These are phyloP conservation scores for Leptonema lineaticorne DNA, from an alignment of 1,140 invertebrate species.

Conservation along the genomic window DNA sequence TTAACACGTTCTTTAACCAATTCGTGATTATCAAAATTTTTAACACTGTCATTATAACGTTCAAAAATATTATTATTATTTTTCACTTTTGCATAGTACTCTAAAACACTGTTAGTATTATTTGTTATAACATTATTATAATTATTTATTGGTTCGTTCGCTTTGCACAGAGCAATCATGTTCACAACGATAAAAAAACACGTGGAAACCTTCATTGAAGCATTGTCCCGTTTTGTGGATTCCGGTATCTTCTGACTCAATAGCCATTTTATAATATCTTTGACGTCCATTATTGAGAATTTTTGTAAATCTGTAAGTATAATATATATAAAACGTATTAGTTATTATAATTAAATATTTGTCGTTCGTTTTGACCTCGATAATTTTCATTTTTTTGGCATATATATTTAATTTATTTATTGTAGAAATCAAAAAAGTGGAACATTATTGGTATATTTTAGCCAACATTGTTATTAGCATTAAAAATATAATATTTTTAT, in stretches of 20 bases:
- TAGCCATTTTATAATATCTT: conserved; percentile 37
- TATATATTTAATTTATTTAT: too few species aligned
- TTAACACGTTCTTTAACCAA: neutral
- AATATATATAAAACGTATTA: too few species aligned
- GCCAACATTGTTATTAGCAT: too few species aligned
- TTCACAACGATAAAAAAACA: conserved; percentile 7
- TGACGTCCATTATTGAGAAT: conserved; percentile 38
- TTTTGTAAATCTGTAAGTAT: too few species aligned
- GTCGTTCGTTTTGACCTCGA: too few species aligned
- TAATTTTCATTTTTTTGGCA: too few species aligned
- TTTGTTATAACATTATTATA: neutral
- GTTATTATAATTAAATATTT: too few species aligned
- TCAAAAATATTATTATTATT: neutral
- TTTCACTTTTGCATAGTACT: neutral
- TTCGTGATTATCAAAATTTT: neutral
- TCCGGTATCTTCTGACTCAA: conserved; percentile 16
- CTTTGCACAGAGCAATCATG: conserved; percentile 3
- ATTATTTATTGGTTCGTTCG: neutral
- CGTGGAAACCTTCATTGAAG: neutral
- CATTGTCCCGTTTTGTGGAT: neutral
- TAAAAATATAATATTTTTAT: too few species aligned
- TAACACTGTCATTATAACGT: neutral
- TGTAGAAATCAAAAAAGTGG: too few species aligned
- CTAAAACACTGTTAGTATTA: neutral
- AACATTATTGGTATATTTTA: too few species aligned